Conservation (phyloP, 2,888 invertebrate species). For the Gymnosoma rotundatum region DNA sequence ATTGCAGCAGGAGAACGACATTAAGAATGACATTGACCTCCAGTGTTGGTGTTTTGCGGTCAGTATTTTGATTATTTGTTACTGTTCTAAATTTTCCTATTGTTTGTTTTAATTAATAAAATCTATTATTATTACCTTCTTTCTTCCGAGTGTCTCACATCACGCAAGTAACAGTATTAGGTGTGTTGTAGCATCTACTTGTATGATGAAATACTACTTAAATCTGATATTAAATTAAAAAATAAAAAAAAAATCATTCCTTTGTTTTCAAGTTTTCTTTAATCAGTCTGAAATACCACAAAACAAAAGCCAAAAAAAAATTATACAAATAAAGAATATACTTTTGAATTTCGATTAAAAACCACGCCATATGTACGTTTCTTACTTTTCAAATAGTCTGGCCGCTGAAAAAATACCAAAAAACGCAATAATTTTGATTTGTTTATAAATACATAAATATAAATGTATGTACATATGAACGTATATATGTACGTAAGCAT, state of each 20-base stretch:
- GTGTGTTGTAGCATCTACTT: neutral
- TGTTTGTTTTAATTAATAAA: neutral
- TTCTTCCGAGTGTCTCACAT: neutral
- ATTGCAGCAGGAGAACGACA: too few species aligned
- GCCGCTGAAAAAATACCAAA: constrained; percentile 2
- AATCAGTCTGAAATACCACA: neutral
- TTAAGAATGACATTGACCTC: neutral
- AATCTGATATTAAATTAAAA: neutral
- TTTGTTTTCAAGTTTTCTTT: constrained; percentile 33
- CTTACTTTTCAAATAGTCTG: constrained; percentile 7
- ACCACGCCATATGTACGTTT: constrained; percentile 26
- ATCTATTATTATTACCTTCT: neutral
- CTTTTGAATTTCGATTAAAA: constrained; percentile 31
- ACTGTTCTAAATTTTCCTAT: too few species aligned
- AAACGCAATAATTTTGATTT: constrained; percentile 35
- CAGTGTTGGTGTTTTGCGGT: neutral
- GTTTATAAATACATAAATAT: neutral
- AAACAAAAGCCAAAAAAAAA: neutral
- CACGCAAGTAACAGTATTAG: neutral
- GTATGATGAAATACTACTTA: neutral
- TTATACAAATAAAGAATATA: constrained; percentile 21
- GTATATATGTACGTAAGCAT: neutral
- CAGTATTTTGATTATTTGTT: neutral
- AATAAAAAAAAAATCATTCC: constrained; percentile 16
- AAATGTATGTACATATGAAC: too few species aligned